These are phyloP conservation scores for Leptobrachium leishanense DNA, from an alignment of 2,113 vertebrate genomes.

Conservation along the genomic window DNA sequence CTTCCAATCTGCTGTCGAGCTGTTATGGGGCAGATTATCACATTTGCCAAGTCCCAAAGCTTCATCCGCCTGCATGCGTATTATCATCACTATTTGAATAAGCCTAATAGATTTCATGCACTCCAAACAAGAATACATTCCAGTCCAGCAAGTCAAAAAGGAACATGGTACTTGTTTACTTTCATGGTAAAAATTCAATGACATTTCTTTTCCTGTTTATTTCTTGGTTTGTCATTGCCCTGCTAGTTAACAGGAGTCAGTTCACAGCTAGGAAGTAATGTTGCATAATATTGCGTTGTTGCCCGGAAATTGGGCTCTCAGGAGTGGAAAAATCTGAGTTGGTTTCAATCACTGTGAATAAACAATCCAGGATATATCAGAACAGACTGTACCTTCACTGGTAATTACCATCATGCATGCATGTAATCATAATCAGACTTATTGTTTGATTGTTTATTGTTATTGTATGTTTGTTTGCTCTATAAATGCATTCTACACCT, in stretches of 20 bases:
- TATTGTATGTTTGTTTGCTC: neutral
- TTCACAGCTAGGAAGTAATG: neutral
- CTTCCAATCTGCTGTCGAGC: slow-evolving; percentile 41
- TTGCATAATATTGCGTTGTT: slow-evolving; percentile 17
- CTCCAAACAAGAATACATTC: slow-evolving; percentile 17
- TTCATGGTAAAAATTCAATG: neutral
- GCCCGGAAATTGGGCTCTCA: slow-evolving; percentile 1
- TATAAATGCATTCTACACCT: neutral
- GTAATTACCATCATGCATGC: slow-evolving; percentile 29
- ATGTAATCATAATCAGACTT: neutral
- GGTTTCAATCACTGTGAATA: slow-evolving; percentile 13
- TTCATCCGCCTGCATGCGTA: slow-evolving; percentile 9
- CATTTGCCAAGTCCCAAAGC: slow-evolving; percentile 25
- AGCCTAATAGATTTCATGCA: slow-evolving; percentile 21
- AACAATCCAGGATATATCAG: slow-evolving; percentile 11
- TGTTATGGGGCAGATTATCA: slow-evolving; percentile 24
- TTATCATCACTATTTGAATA: slow-evolving; percentile 15
- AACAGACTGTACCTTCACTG: slow-evolving; percentile 27
- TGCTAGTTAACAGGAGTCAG: neutral
- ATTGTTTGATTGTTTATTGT: neutral
- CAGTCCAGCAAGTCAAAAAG: slow-evolving; percentile 11
- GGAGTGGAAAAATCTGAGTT: neutral
- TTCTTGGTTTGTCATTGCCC: neutral
- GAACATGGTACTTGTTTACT: neutral
- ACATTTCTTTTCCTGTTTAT: neutral